Base-by-base conservation (phyloP, 2,888 invertebrate genomes). In the Nasonia oneida region DNA sequence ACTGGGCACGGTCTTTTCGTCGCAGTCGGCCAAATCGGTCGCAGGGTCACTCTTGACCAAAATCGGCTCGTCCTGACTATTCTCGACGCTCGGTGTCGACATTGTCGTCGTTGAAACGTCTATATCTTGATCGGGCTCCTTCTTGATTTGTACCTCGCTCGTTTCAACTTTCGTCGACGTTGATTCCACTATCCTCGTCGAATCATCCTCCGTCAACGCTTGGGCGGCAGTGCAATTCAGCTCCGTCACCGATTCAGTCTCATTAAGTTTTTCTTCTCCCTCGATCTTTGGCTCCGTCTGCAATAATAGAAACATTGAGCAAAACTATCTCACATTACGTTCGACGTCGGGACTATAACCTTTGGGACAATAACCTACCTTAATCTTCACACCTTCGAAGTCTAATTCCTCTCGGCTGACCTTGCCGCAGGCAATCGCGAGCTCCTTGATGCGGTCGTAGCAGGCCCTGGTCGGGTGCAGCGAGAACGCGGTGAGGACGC, bases 401-500 rank as follows among this genome's bases (percentile, higher is more conserved):
- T 61, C n/a, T 0, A 23, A n/a, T 39, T 42, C 57, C 53, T 81
- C 76, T 14, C 42, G 92, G 80, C 94, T 92, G 37, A 94, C 92
- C 86, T 94, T 94, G 33, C 95, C 95, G 87, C 94, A 94, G 29
- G 93, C 93, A 77, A 93, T 91, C 1, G 95, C 95, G 86, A 95
- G 91, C 47, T 94, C 94, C 89, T 94, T 94, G 77, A 97, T 95
- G 88, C 94, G 93, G 42, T 95, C 94, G 90, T 83, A 95, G 92
- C 95, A 95, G 15, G 93, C 93, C 57, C 94, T 93, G 10, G 96
- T 95, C 4, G 97, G 97, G 90, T 96, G 95, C 79, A 97, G 94
- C 74, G 96, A 96, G 94, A 97, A 97, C 0, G 97, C 96, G 0
- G 97, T 97, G 67, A 97, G 94, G 0, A 96, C 93, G 90, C 97